phyloP scores from a whole-genome alignment of 1,140 invertebrate genomes.

The Eumaeus atala region DNA sequence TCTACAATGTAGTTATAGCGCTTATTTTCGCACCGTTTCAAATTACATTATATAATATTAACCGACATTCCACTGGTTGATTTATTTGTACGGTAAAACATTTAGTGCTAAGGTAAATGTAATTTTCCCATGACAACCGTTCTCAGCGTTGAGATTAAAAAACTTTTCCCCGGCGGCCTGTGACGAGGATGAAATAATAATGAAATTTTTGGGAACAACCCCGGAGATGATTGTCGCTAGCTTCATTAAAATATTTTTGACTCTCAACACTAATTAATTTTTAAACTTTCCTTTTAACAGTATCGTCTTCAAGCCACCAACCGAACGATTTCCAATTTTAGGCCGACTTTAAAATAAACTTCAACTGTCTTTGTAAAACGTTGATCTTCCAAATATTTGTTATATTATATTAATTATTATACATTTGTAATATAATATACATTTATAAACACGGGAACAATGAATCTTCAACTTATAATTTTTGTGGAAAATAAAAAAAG shows the following conservation, averaged over 20 bases:
- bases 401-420: too few species aligned
- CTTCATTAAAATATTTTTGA: slow-evolving; percentile 44
- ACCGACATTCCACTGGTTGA: slow-evolving; percentile 38
- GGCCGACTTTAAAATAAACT: too few species aligned
- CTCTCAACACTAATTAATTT: slow-evolving; percentile 6
- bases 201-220: slow-evolving; percentile 42
- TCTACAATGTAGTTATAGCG: too few species aligned
- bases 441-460: too few species aligned
- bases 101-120: slow-evolving; percentile 49
- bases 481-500: too few species aligned
- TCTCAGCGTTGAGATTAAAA: slow-evolving; percentile 57
- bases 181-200: slow-evolving; percentile 41
- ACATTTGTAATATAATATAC: too few species aligned
- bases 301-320: not conserved
- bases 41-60: slow-evolving; percentile 14
- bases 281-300: not conserved
- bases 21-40: not conserved
- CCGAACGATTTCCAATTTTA: too few species aligned
- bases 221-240: slow-evolving; percentile 38
- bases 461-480: too few species aligned
- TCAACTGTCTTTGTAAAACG: too few species aligned
- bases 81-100: slow-evolving; percentile 46
- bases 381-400: too few species aligned
- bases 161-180: slow-evolving; percentile 43
- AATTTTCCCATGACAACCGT: slow-evolving; percentile 44